Evolutionary conservation across 2,888 invertebrate genomes (phyloP).

Genomic region (Protodeltote pygarga): DNA sequence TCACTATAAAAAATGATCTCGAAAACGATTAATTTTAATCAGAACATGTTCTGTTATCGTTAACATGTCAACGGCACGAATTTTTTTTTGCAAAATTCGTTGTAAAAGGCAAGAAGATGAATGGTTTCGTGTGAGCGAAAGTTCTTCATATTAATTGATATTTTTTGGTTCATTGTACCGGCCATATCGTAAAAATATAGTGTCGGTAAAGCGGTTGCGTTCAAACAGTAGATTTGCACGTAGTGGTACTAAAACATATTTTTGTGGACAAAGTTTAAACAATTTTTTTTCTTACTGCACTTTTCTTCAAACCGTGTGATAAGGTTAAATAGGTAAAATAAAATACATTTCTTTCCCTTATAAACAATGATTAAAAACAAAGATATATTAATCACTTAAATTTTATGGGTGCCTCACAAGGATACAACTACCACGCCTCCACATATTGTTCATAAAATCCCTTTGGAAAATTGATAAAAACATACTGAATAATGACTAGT

Average conservation of each 20-base stretch:
- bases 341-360: too few relatives aligned
- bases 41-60: constrained; percentile 51
- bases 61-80: constrained; percentile 52
- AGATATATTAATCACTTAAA: too few relatives aligned
- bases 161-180: constrained; percentile 50
- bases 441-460: background rate
- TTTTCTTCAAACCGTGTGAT: too few relatives aligned
- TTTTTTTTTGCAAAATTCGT: constrained; percentile 49
- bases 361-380: too few relatives aligned
- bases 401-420: background rate
- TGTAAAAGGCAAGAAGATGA: constrained; percentile 55
- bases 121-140: constrained; percentile 51
- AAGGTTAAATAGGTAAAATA: too few relatives aligned
- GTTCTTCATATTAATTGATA: constrained; percentile 55
- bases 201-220: constrained; percentile 28
- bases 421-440: background rate
- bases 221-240: constrained; percentile 38
- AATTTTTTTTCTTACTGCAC: too few relatives aligned
- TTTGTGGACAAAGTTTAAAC: constrained; percentile 22
- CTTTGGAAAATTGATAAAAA: constrained; percentile 26
- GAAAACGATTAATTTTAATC: constrained; percentile 52
- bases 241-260: constrained; percentile 11
- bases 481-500: constrained; percentile 21
- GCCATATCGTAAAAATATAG: constrained; percentile 40
- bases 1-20: constrained; percentile 28